Evolutionary conservation across 2,113 vertebrate genomes (phyloP), one percentile per base, ranked within the genome.

Genomic region (Lipotes vexillifer): DNA sequence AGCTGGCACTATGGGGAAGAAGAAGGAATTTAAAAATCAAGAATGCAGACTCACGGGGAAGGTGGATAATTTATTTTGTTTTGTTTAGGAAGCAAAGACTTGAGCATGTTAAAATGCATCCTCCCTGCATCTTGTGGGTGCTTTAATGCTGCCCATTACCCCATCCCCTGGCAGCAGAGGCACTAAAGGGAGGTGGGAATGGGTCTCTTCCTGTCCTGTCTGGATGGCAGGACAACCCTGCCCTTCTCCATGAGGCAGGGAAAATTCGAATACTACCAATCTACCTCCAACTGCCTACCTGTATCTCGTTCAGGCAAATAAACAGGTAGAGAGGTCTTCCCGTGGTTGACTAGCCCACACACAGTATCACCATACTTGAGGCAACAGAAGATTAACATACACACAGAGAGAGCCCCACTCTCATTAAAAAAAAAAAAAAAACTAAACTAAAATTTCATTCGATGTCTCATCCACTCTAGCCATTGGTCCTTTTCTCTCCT

Each of bases 61-160:
- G n/a, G 5, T 46, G 63, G 38, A 36, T 94, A 88, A 38, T 92
- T 94, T 89, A 41, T 61, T 95, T 72, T 44, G 77, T 57, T 97
- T 77, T 52, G 46, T 91, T 74, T 75, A 72, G 31, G 49, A 91
- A 6, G 59, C 81, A 90, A 57, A 74, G 57, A 75, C 20, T 1
- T 11, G 11, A 13, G 11, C 41, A 29, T n/a, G 46, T 93, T 87
- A 49, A 84, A 93, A 92, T 18, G 21, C 55, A 44, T 6, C 31
- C 27, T 93, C 71, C 63, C 41, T 52, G 61, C 18, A 46, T 33
- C 52, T 36, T 72, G 15, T 1, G 2, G 71, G 25, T 18, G 12
- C 41, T 82, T 88, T 29, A 25, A 13, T 41, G 38, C 44, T 36
- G 20, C n/a, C 74, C 55, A 12, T 59, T 12, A 2, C 33, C 20